Conservation (phyloP, 2,888 invertebrate species). For the Nematopogon swammerdamellus region DNA sequence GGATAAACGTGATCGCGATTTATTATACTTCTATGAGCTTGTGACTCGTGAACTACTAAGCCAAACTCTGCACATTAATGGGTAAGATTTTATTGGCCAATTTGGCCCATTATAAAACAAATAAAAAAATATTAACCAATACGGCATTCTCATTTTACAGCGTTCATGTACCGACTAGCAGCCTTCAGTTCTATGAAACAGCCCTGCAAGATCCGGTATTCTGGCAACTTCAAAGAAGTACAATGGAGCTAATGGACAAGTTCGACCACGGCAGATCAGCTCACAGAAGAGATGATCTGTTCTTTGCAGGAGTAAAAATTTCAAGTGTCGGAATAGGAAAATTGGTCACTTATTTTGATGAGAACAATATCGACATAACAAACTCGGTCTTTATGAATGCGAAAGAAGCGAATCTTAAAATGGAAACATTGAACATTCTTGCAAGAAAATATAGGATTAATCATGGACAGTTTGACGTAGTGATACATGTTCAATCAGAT, state of each 20-base stretch:
- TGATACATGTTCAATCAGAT: background rate
- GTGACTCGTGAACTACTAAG: background rate
- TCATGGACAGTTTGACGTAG: conserved; percentile 1
- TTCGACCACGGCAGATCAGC: background rate
- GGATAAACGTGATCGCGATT: background rate
- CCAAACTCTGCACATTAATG: background rate
- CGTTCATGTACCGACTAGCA: background rate
- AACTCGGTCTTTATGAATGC: background rate
- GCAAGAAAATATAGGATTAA: background rate
- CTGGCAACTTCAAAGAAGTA: conserved; percentile 1
- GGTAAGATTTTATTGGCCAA: too few species aligned
- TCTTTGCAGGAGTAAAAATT: conserved; percentile 3
- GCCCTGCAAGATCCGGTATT: conserved; percentile 3
- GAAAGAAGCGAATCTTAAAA: background rate
- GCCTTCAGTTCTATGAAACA: conserved; percentile 3
- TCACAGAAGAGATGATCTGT: conserved; percentile 2
- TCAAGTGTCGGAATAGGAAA: background rate
- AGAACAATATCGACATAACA: conserved; percentile 1
- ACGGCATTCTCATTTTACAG: too few species aligned
- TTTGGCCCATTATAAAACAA: background rate
- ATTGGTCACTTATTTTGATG: conserved; percentile 1
- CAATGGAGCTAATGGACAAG: conserved; percentile 1
- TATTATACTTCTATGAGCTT: background rate
- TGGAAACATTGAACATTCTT: background rate
- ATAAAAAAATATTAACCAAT: background rate